Conservation (phyloP, 1,140 invertebrate species). For the Microplitis mediator region DNA sequence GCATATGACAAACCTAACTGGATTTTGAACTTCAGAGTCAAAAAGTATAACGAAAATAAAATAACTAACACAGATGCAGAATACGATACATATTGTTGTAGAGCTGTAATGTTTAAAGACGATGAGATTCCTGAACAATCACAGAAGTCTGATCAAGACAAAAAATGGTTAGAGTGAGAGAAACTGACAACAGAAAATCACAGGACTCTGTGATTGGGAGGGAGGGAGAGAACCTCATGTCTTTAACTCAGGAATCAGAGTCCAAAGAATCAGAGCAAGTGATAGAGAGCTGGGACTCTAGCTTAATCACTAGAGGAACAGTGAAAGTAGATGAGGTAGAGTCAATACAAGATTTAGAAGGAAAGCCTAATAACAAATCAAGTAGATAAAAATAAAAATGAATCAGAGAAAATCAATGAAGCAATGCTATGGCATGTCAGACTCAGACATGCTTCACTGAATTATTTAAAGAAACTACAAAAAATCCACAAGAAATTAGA, state of each 20-base stretch:
- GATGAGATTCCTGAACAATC: slow-evolving; percentile 24
- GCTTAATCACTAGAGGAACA: slow-evolving; percentile 8
- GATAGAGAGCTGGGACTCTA: background rate
- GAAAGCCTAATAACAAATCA: slow-evolving; percentile 12
- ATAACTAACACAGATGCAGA: background rate
- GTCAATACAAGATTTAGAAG: slow-evolving; percentile 14
- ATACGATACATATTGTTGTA: slow-evolving; percentile 3
- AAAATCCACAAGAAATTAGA: slow-evolving; percentile 23
- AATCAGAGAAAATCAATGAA: slow-evolving; percentile 23
- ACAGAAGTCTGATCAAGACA: slow-evolving; percentile 12
- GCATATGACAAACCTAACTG: slow-evolving; percentile 31
- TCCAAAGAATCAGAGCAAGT: background rate
- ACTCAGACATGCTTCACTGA: slow-evolving; percentile 31
- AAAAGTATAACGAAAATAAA: slow-evolving; percentile 6
- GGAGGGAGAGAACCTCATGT: slow-evolving; percentile 25
- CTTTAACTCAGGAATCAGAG: background rate
- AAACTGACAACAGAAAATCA: slow-evolving; percentile 14
- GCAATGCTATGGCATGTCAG: slow-evolving; percentile 36
- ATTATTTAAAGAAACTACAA: slow-evolving; percentile 32
- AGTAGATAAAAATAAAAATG: slow-evolving; percentile 9
- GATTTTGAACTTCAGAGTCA: slow-evolving; percentile 22
- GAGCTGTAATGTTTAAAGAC: background rate
- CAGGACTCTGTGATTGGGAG: slow-evolving; percentile 34
- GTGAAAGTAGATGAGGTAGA: slow-evolving; percentile 28
- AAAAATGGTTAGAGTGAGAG: slow-evolving; percentile 20